phyloP scores from a whole-genome alignment of 1,140 invertebrate genomes.

The Apis mellifera region DNA sequence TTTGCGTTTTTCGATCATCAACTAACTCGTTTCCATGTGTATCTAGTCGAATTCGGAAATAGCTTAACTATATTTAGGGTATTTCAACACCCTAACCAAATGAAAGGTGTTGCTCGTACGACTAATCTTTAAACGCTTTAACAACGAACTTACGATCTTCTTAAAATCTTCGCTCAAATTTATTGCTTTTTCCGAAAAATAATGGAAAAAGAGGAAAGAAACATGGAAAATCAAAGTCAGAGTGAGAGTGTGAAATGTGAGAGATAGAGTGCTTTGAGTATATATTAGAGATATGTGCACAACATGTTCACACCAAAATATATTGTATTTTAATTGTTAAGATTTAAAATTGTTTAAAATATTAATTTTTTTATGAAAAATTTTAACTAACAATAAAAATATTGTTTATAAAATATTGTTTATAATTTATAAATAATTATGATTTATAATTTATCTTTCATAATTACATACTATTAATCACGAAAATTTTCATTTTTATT shows the following conservation, averaged over 20 bases:
- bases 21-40: not conserved
- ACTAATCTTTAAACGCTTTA: conserved; percentile 34
- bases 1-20: conserved; percentile 34
- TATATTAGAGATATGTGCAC: no score
- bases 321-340: no score
- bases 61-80: conserved; percentile 59
- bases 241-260: no score
- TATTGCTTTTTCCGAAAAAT: not conserved
- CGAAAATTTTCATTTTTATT: no score
- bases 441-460: no score
- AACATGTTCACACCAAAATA: no score
- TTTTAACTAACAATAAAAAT: no score
- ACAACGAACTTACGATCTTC: conserved; percentile 52
- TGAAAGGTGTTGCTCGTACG: conserved; percentile 19
- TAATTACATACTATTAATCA: no score
- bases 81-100: conserved; percentile 22
- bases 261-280: not conserved
- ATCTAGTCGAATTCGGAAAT: conserved; percentile 45
- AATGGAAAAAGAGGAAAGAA: not conserved
- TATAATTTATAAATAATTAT: no score
- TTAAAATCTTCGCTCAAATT: conserved; percentile 48
- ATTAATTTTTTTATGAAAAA: no score
- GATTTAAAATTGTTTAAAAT: no score
- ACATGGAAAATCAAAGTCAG: not conserved
- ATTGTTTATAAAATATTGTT: no score